phyloP scores from a whole-genome alignment of 2,888 invertebrate genomes.

The Sinohyriopsis cumingii region DNA sequence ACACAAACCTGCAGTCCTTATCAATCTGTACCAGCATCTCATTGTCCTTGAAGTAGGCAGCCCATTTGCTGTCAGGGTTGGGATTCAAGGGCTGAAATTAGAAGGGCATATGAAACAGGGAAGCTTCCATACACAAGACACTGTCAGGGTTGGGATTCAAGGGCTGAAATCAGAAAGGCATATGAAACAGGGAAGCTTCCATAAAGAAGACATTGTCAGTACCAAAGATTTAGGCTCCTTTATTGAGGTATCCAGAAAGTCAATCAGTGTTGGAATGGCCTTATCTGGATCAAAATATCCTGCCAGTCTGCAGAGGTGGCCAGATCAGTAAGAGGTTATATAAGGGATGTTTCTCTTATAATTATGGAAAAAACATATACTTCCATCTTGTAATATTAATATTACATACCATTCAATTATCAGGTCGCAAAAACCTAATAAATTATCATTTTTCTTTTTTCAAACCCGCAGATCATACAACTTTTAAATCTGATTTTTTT shows the following conservation, averaged over 20 bases:
- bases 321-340: not conserved
- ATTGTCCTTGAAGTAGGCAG: slow-evolving; percentile 96
- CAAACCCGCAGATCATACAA: no score
- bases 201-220: slow-evolving; percentile 80
- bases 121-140: no score
- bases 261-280: not conserved
- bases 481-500: no score
- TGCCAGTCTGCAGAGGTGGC: not conserved
- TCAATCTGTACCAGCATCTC: slow-evolving; percentile 98
- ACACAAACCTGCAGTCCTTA: slow-evolving; percentile 87
- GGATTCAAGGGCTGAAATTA: slow-evolving; percentile 86
- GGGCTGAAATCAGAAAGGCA: slow-evolving; percentile 77
- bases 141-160: slow-evolving; percentile 95
- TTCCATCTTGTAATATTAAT: no score
- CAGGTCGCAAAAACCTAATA: no score
- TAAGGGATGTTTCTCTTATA: not conserved
- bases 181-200: no score
- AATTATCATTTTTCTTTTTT: no score
- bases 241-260: not conserved
- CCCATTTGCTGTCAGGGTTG: slow-evolving; percentile 97
- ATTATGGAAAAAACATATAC: no score
- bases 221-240: slow-evolving; percentile 84
- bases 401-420: no score
- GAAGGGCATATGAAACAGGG: not conserved
- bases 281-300: not conserved